Conservation (phyloP, 2,797 vertebrate species). For the Sphaeramia orbicularis region DNA sequence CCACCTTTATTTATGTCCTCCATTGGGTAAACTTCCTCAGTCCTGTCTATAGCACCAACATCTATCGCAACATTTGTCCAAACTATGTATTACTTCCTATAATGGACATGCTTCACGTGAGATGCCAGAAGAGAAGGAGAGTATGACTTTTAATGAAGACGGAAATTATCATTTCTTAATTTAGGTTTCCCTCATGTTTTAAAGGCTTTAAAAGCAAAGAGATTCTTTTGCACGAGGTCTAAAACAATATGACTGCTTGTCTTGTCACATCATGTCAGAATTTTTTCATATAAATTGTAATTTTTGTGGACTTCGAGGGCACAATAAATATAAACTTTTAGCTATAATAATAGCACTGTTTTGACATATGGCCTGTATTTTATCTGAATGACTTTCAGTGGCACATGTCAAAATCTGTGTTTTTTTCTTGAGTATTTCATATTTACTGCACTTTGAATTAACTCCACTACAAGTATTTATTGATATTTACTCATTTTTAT, state of each 20-base stretch:
- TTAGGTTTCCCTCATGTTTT: slow-evolving; percentile 12
- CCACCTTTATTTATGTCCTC: neutral
- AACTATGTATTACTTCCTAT: neutral
- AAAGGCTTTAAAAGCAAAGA: neutral
- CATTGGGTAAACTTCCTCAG: neutral
- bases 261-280: slow-evolving; percentile 7
- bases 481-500: slow-evolving; percentile 33
- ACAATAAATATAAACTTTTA: slow-evolving; percentile 8
- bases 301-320: neutral
- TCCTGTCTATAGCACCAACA: neutral
- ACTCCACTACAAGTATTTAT: slow-evolving; percentile 27
- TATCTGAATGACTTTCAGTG: slow-evolving; percentile 13
- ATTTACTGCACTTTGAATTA: slow-evolving; percentile 47
- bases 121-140: neutral
- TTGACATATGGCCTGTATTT: slow-evolving; percentile 20
- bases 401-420: slow-evolving; percentile 5
- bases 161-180: neutral
- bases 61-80: slow-evolving; percentile 6
- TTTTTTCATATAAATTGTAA: slow-evolving; percentile 1
- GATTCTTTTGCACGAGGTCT: slow-evolving; percentile 16
- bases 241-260: slow-evolving; percentile 12
- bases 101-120: neutral
- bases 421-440: slow-evolving; percentile 33
- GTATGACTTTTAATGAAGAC: neutral
- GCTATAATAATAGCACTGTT: slow-evolving; percentile 13